phyloP scores from a whole-genome alignment of 2,888 invertebrate genomes.

The Lysandra coridon region DNA sequence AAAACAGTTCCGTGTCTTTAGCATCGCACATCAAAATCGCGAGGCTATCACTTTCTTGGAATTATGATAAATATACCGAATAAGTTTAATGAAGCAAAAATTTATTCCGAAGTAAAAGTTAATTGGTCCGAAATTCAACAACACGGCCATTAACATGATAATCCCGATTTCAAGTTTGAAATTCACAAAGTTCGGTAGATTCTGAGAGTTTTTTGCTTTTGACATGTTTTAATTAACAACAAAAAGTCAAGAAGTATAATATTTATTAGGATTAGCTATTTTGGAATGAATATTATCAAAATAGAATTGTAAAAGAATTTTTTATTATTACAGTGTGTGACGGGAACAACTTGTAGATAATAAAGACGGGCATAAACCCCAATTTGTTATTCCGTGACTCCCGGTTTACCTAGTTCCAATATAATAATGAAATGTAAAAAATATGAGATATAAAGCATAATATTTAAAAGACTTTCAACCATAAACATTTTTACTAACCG shows the following conservation, averaged over 20 bases:
- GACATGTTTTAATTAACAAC: constrained; percentile 18
- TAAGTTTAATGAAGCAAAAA: constrained; percentile 23
- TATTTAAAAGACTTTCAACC: too few species aligned
- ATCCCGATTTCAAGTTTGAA: constrained; percentile 8
- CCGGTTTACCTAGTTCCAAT: too few species aligned
- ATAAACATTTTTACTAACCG: too few species aligned
- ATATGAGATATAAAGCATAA: too few species aligned
- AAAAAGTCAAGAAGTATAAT: neutral
- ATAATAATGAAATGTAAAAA: too few species aligned
- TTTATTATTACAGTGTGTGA: too few species aligned
- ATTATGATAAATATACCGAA: neutral
- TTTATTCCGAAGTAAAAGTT: neutral
- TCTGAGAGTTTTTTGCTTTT: constrained; percentile 7
- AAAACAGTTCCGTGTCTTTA: too few species aligned
- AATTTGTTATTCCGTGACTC: too few species aligned
- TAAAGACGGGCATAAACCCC: too few species aligned
- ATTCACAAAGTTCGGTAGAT: constrained; percentile 8
- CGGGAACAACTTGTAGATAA: too few species aligned
- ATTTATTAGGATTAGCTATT: neutral
- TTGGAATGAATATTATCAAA: neutral
- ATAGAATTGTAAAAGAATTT: too few species aligned
- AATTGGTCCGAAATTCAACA: constrained; percentile 16
- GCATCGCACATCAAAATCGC: neutral
- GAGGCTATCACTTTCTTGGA: neutral
- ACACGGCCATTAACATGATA: constrained; percentile 1